phyloP scores from a whole-genome alignment of 1,140 invertebrate genomes.

The Pseudomyrmex concolor region DNA sequence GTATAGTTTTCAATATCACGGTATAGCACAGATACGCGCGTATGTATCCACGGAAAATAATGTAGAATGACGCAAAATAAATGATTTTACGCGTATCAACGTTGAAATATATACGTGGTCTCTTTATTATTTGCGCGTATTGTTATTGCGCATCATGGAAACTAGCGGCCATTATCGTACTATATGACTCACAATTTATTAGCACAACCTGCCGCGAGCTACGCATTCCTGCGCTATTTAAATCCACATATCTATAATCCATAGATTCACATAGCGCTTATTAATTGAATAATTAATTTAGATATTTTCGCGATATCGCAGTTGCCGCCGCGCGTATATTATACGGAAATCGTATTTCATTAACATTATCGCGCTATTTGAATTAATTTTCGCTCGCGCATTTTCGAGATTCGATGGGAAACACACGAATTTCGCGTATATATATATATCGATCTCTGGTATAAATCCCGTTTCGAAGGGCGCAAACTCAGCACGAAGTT shows the following conservation, averaged over 20 bases:
- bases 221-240: constrained; percentile 41
- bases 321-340: constrained; percentile 6
- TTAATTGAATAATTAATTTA: constrained; percentile 52
- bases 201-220: background rate
- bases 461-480: constrained; percentile 27
- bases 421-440: background rate
- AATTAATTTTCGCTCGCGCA: constrained; percentile 38
- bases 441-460: constrained; percentile 46
- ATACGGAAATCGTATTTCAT: constrained; percentile 17
- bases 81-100: background rate
- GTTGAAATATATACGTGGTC: background rate
- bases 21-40: background rate
- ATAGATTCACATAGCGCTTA: constrained; percentile 16
- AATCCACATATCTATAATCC: constrained; percentile 9
- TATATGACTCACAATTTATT: constrained; percentile 48
- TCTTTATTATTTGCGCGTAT: constrained; percentile 33
- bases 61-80: background rate
- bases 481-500: background rate
- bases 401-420: constrained; percentile 9
- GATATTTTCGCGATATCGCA: constrained; percentile 39
- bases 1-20: constrained; percentile 22
- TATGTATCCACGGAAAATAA: background rate
- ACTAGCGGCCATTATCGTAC: constrained; percentile 24
- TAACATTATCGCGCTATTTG: constrained; percentile 18
- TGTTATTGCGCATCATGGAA: constrained; percentile 33